Percentiles rank a stretch among this genome's conserved stretches.
phyloP scores from a whole-genome alignment of 2,797 vertebrate genomes.

The Peromyscus nudipes region DNA sequence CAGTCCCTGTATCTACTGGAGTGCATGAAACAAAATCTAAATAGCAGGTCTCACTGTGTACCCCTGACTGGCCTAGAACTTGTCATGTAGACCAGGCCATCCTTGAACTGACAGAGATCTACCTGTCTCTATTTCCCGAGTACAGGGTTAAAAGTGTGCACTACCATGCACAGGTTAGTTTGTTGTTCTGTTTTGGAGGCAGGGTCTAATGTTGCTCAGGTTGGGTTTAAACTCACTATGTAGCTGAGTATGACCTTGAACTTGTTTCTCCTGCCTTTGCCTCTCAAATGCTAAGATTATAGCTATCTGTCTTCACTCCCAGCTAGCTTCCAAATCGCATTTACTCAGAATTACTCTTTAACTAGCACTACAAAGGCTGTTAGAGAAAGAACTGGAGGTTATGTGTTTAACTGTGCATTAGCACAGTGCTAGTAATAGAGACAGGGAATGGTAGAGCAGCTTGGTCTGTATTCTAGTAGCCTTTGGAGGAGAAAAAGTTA shows the following conservation, averaged over 20 bases:
- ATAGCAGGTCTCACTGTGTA: neutral
- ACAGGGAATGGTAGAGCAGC: neutral
- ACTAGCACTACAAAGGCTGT: neutral
- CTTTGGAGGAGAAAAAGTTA: slow-evolving; percentile 11
- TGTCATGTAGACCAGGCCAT: neutral
- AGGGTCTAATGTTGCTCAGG: neutral
- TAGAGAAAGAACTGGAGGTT: neutral
- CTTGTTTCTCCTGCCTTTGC: neutral
- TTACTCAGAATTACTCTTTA: slow-evolving; percentile 51
- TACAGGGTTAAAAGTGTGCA: neutral
- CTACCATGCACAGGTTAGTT: neutral
- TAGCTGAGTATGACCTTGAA: neutral
- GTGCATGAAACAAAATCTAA: slow-evolving; percentile 3
- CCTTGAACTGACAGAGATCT: neutral
- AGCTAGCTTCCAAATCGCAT: neutral
- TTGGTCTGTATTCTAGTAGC: slow-evolving; percentile 1
- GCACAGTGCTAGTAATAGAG: neutral
- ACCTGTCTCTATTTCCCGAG: neutral
- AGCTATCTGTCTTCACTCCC: neutral
- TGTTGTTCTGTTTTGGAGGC: neutral
- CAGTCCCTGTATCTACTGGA: neutral
- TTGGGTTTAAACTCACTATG: neutral
- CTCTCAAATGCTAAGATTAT: neutral
- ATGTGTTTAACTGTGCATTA: neutral
- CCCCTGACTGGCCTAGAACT: neutral